phyloP scores from a whole-genome alignment of 2,888 invertebrate genomes.

The Xiphydria camelus region DNA sequence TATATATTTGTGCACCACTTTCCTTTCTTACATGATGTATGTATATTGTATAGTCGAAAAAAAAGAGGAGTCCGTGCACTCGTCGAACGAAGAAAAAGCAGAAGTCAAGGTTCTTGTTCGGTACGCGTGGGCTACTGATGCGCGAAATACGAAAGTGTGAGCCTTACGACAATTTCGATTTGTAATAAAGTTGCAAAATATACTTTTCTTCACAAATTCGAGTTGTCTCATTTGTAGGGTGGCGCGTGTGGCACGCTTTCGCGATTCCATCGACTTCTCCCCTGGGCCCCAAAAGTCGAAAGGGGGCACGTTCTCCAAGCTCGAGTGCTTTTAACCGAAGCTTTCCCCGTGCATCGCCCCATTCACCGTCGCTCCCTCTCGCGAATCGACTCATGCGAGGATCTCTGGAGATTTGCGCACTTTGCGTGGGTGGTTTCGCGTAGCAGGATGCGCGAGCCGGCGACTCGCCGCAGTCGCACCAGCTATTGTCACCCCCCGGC shows the following conservation, averaged over 20 bases:
- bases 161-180: slow-evolving; percentile 24
- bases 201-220: slow-evolving; percentile 26
- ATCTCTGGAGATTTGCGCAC: background rate
- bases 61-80: slow-evolving; percentile 3
- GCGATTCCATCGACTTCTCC: too few species aligned
- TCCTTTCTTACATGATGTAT: slow-evolving; percentile 12
- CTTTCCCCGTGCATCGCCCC: too few species aligned
- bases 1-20: slow-evolving; percentile 1
- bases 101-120: slow-evolving; percentile 13
- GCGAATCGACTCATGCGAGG: background rate
- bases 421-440: slow-evolving; percentile 4
- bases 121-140: background rate
- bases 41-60: slow-evolving; percentile 6
- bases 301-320: too few species aligned
- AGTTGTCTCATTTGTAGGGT: too few species aligned
- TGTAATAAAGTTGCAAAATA: slow-evolving; percentile 26
- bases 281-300: too few species aligned
- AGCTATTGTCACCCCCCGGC: too few species aligned
- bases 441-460: slow-evolving; percentile 11
- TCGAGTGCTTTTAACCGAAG: too few species aligned
- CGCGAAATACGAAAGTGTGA: slow-evolving; percentile 12
- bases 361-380: too few species aligned
- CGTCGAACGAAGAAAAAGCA: slow-evolving; percentile 1
- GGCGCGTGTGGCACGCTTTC: too few species aligned
- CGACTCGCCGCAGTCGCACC: slow-evolving; percentile 1